Base-by-base conservation (phyloP, 2,888 invertebrate genomes). In the Plagodis dolabraria region DNA sequence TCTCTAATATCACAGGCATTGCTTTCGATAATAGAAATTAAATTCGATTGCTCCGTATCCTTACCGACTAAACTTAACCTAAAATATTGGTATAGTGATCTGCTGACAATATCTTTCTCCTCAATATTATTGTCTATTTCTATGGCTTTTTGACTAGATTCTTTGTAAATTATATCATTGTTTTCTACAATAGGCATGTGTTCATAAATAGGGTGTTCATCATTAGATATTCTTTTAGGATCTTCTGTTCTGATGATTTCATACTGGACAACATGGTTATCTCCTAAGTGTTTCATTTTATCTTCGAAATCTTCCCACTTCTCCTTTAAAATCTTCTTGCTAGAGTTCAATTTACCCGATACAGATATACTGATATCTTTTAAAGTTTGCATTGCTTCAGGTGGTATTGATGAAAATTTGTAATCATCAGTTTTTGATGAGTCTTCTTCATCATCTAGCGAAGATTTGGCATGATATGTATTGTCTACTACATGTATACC, bases 401-500 rank as follows among this genome's bases (percentile, higher is more conserved):
- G 90, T 10, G 88, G 75, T 42, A 87, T 44, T 47, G 85, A 76
- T 36, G 80, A 76, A 61, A 87, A 85, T 69, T 87, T 87, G 64
- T 92, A 85, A 35, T 89, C 87, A 0, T 86, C 85, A 35, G 70
- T 72, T 7, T 74, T 78, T 40, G 65, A 63, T 40, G 72, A 74
- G 33, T 74, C 69, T 35, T 73, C 72, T 44, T 83, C 81, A 43
- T 84, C 80, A 47, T 82, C 80, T 55, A 87, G 68, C 7, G 77
- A 74, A n/a, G 83, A 73, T 61, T 89, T 88, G 1, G 86, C 82
- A 38, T 85, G 77, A 72, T 85, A 92, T 44, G 88, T 83, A 60
- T 93, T 93, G 62, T 93, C 93, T 35, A 94, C 87, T 22, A 94
- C 85, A 71, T 93, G 93, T 63, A 95, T 94, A 10, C 94, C 94